A percentile compares a stretch with the other conserved stretches of the same genome.
Conservation (phyloP, 2,797 vertebrate genomes). For the Graptemys geographica region DNA sequence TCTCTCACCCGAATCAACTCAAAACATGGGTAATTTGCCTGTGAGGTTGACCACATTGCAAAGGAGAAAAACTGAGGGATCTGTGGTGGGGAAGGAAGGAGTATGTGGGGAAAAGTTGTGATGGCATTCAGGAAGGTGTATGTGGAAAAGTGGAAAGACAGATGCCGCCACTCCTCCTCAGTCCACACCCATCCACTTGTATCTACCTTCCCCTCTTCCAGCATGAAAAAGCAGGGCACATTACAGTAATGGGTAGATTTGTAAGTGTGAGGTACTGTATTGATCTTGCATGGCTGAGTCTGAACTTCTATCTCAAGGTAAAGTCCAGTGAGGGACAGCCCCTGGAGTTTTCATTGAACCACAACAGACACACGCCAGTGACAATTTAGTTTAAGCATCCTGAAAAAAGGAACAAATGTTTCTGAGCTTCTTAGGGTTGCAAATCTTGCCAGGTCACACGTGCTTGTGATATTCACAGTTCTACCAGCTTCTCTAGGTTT, state of each 20-base stretch:
- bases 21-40: background rate
- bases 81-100: rapidly evolving
- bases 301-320: background rate
- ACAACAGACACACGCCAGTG: background rate
- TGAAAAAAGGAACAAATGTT: background rate
- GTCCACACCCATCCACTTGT: background rate
- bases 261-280: background rate
- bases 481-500: background rate
- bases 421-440: background rate
- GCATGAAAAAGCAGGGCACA: background rate
- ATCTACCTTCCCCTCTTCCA: background rate
- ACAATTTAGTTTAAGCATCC: background rate
- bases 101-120: background rate
- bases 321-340: background rate
- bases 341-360: background rate
- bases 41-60: background rate
- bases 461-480: background rate
- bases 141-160: background rate
- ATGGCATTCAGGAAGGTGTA: background rate
- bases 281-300: background rate
- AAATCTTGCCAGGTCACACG: background rate
- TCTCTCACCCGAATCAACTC: too few species aligned
- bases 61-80: background rate
- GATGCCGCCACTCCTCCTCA: background rate
- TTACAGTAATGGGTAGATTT: background rate